Percentiles rank a stretch among this genome's conserved stretches.
These are phyloP conservation scores for Sycophaga agraensis DNA, from an alignment of 1,140 invertebrate species.

Conservation along the genomic window DNA sequence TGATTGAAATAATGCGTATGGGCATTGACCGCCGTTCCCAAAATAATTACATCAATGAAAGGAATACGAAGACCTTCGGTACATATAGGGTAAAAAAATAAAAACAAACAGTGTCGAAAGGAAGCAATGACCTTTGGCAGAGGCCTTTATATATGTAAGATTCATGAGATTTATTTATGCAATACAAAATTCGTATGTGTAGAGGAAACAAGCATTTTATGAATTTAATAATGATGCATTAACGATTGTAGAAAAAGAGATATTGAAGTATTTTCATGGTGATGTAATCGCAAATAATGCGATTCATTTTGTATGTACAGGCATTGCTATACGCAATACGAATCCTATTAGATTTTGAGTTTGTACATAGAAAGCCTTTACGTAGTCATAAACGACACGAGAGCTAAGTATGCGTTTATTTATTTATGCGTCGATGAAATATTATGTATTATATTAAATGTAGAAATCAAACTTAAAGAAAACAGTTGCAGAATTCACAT, in stretches of 20 bases:
- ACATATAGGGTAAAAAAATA: not conserved
- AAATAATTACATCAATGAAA: not conserved
- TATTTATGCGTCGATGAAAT: slow-evolving; percentile 9
- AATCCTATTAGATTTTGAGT: slow-evolving; percentile 26
- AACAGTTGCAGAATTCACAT: not conserved
- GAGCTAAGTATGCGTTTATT: slow-evolving; percentile 20
- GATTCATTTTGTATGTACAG: slow-evolving; percentile 27
- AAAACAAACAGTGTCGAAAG: slow-evolving; percentile 13
- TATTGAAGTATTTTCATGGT: slow-evolving; percentile 27
- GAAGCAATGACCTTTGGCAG: slow-evolving; percentile 20
- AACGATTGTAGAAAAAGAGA: slow-evolving; percentile 20
- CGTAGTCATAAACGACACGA: slow-evolving; percentile 17
- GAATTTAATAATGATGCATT: slow-evolving; percentile 29
- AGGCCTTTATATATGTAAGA: slow-evolving; percentile 30
- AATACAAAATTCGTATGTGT: slow-evolving; percentile 5
- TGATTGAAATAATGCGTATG: not conserved
- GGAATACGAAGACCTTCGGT: not conserved
- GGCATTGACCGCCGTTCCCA: not conserved
- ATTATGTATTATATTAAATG: not conserved
- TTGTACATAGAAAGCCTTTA: slow-evolving; percentile 23
- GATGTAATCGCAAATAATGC: slow-evolving; percentile 11
- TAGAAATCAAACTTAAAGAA: not conserved
- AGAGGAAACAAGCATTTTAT: slow-evolving; percentile 23
- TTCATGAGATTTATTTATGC: slow-evolving; percentile 26
- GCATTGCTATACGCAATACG: not conserved